phyloP scores from a whole-genome alignment of 2,113 vertebrate genomes.

The Mastomys natalensis region DNA sequence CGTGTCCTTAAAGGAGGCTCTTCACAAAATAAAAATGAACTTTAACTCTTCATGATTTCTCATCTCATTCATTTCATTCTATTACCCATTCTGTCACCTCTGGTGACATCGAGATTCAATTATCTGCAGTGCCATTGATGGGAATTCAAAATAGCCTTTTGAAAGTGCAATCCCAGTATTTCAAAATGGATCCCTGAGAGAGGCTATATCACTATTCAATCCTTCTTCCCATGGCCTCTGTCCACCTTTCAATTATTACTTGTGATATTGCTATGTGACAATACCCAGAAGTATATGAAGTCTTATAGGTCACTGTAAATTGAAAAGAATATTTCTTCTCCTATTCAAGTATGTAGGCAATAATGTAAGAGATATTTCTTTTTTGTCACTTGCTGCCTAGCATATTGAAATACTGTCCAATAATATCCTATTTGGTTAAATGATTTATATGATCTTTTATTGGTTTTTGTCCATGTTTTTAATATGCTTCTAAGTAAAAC shows the following conservation, averaged over 20 bases:
- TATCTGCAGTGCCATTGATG: slow-evolving; percentile 5
- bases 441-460: background rate
- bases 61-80: slow-evolving; percentile 44
- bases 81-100: slow-evolving; percentile 26
- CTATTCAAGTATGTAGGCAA: slow-evolving; percentile 10
- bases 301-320: slow-evolving; percentile 21
- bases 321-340: slow-evolving; percentile 16
- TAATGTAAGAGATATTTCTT: background rate
- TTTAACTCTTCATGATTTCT: slow-evolving; percentile 48
- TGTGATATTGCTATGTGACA: slow-evolving; percentile 42
- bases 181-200: slow-evolving; percentile 58
- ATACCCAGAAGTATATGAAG: background rate
- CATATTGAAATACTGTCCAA: background rate
- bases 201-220: slow-evolving; percentile 9
- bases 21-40: slow-evolving; percentile 63
- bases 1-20: background rate
- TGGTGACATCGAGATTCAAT: slow-evolving; percentile 43
- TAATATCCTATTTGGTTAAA: slow-evolving; percentile 19
- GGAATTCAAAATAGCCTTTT: slow-evolving; percentile 53
- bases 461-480: background rate
- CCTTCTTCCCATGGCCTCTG: background rate
- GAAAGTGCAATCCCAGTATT: slow-evolving; percentile 47
- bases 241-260: slow-evolving; percentile 34
- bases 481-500: slow-evolving; percentile 41
- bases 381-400: background rate